Evolutionary conservation across 2,113 vertebrate species (phyloP), one percentile per base, ranked within the genome.

Genomic region (Vireo altiloquus): DNA sequence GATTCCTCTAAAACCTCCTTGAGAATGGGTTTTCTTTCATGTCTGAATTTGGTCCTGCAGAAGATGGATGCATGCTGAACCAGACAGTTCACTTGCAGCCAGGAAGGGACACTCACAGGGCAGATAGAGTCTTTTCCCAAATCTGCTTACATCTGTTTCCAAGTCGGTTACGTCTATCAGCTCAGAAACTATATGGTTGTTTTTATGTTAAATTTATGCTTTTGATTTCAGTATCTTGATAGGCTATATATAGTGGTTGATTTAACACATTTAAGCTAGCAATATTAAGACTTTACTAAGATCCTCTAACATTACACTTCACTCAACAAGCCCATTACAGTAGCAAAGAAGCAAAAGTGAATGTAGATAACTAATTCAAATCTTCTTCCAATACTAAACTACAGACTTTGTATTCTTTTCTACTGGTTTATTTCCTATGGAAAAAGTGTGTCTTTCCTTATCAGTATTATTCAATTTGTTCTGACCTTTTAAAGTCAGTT

Each of bases 61-160:
- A 47, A 56, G 23, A 52, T 1, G 2, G 37, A 37, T 0, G 2
- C 13, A 21, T 0, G 1, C 27, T 33, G 30, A 53, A 49, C 23
- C 6, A 4, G 54, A 61, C 13, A 33, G 20, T 33, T 30, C 53
- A 53, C 10, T 2, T 2, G 19, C n/a, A 66, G 47, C 12, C 46
- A 56, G 35, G 12, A 25, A 69, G 25, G 42, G 23, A 47, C 12
- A 9, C 21, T 30, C 33, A 19, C 1, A 2, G 22, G 28, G 24
- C 56, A 82, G 9, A 16, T 11, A 19, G 2, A 37, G 42, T 40
- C 22, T 16, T 87, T 65, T 89, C 64, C 60, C 54, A 91, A 89
- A 83, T 13, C 35, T 56, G 15, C 33, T 27, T 57, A 21, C 19
- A 47, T 25, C 39, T 39, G 39, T 39, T 39, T 39, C 39, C 39